Base-by-base conservation (phyloP, 1,140 invertebrate genomes). In the Marisa cornuarietis region DNA sequence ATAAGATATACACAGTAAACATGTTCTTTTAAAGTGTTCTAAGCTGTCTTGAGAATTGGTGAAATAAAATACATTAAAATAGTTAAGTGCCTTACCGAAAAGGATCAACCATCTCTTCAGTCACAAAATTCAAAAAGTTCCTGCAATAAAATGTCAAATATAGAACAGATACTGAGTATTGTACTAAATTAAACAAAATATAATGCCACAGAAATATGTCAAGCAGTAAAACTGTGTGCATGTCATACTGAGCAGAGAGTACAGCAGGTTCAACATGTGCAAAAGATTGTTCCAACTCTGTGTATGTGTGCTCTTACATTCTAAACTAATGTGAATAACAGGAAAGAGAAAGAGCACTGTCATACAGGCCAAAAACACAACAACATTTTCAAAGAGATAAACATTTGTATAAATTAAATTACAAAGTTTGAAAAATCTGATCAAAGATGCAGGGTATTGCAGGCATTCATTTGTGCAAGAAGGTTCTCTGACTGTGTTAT, bases 81-180 rank as follows among this genome's bases (percentile, higher is more conserved):
- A 58, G 11, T 58, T 18, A 58, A 42, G 8, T 18, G 11, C 9
- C 85, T 86, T 85, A 89, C 88, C 80, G 86, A 74, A 83, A 88
- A 65, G 98, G 97, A 92, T 99, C 96, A 91, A 98, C 97, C 82
- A 99, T 92, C 92, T 99, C 98, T 91, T 99, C 98, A 85, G 99
- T 98, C 73, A 99, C 98, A 92, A 99, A 99, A 91, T 99, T 99
- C 83, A 99, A 92, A 90, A 98, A 98, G 92, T 99, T 98, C 95
- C 95, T 96, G 83, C 6, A 83, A 85, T 18, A 58, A 18, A 58
- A 58, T 58, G 4, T 58, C 54, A 58, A 58, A 58, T 58, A 58
- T 18, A 58, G 54, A 58, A 58, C 11, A 58, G 11, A 13, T 68
- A 11, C 65, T 68, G 65, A 11, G n/a, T 68, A n/a, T n/a, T n/a